Evolutionary conservation across 2,888 invertebrate genomes (phyloP).

Genomic region (Dicranocentrus wangi): DNA sequence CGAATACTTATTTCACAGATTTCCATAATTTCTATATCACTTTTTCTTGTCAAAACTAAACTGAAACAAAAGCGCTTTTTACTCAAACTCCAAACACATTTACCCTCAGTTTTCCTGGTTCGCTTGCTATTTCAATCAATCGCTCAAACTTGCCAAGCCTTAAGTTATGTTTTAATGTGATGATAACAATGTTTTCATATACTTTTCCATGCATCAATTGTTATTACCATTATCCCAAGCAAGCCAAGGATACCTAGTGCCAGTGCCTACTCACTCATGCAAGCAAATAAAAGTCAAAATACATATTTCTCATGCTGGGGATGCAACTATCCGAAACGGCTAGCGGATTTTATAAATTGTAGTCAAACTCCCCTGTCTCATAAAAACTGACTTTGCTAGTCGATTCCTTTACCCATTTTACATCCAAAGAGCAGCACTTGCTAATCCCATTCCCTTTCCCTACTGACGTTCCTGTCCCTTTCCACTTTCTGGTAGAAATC

Average conservation of each 20-base stretch:
- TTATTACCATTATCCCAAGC: background rate
- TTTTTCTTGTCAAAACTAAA: too few relatives aligned
- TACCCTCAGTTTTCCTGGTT: background rate
- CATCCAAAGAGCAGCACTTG: background rate
- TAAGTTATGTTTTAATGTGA: constrained; percentile 14
- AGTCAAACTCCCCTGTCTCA: background rate
- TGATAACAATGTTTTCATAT: background rate
- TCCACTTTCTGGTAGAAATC: background rate
- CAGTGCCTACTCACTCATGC: background rate
- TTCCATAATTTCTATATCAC: too few relatives aligned
- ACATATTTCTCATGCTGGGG: constrained; percentile 28
- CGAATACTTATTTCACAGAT: too few relatives aligned
- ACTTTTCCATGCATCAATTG: background rate
- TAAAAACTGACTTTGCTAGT: constrained; percentile 1
- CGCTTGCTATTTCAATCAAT: background rate
- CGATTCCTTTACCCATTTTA: constrained; percentile 1
- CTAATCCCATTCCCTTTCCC: background rate
- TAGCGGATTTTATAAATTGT: constrained; percentile 27
- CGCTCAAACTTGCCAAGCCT: background rate
- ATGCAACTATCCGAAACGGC: constrained; percentile 49
- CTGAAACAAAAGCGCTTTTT: background rate
- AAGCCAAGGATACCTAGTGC: background rate
- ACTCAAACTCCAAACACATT: background rate
- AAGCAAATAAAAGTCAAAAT: background rate
- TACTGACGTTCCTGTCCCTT: background rate